Base-by-base conservation (phyloP, 1,140 invertebrate species). In the Habropoda laboriosa region DNA sequence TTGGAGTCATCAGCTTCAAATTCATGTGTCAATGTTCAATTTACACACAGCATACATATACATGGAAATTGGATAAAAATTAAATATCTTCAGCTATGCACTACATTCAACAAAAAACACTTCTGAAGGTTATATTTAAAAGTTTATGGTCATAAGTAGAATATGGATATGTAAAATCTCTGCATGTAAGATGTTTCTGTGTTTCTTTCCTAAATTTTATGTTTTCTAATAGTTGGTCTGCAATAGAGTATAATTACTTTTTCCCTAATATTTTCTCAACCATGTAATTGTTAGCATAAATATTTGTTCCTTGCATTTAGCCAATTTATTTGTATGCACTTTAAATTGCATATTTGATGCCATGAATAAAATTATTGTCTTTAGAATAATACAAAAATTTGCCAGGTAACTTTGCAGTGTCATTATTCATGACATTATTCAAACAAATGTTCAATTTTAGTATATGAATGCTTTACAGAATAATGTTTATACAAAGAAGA, bases 351-450 rank as follows among this genome's bases (percentile, higher is more conserved):
- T 27, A 35, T 67, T 75, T 21, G 51, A 77, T 47, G 51, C 45
- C 60, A 51, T 47, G 72, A 83, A 85, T 80, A 68, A 86, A 88
- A 87, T 86, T 88, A 87, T 86, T 88, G 83, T 88, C 86, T 53
- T 82, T 70, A 71, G 5, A 80, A 85, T 67, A 70, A 87, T 85
- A 73, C 55, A 76, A 87, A 83, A 87, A 80, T 61, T 85, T 45
- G 67, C 83, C 70, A 81, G 70, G 83, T 86, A 81, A 87, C 73
- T 49, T 57, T 75, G 81, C 80, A 71, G 58, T 80, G 60, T 73
- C 74, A 76, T 73, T 78, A 81, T 60, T 75, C 57, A 60, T 6
- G 24, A 30, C 45, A 60, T 76, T 80, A 75, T 58, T 45, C 66
- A 80, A 85, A 75, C 60, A 76, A 55, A 38, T 21, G 5, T 42